These are phyloP conservation scores for Periplaneta americana DNA, from an alignment of 1,140 invertebrate species.

Conservation along the genomic window DNA sequence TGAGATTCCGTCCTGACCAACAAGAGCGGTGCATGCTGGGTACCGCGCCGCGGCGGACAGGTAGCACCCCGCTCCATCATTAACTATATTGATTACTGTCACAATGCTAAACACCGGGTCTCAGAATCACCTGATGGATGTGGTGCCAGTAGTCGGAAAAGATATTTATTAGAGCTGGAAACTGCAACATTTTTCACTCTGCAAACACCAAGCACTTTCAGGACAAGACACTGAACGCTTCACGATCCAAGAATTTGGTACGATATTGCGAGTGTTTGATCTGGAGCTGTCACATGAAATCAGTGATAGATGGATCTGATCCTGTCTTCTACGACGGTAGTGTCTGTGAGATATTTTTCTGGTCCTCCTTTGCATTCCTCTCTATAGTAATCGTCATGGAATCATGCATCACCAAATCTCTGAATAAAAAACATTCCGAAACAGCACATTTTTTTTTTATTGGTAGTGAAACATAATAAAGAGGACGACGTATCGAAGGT, in stretches of 20 bases:
- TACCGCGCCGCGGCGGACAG: not conserved
- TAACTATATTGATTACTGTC: not conserved
- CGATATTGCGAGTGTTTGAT: not conserved
- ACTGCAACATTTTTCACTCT: not conserved
- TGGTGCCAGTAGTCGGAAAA: not conserved
- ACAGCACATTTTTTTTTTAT: no score
- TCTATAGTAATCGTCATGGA: not conserved
- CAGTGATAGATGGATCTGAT: not conserved
- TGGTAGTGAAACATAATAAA: no score
- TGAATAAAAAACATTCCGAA: no score
- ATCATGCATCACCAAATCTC: no score
- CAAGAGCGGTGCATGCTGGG: not conserved
- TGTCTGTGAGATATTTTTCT: not conserved
- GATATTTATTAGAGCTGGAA: not conserved
- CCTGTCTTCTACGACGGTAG: not conserved
- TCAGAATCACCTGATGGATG: not conserved
- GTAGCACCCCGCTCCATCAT: not conserved
- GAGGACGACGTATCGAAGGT: no score
- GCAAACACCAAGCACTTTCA: no score
- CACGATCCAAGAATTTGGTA: not conserved
- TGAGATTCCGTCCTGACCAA: slow-evolving; percentile 5
- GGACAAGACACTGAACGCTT: not conserved
- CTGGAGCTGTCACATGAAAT: not conserved
- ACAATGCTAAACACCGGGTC: not conserved
- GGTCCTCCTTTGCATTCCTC: no score